phyloP scores from a whole-genome alignment of 2,113 vertebrate genomes.

The Drymodes brunneopygia region DNA sequence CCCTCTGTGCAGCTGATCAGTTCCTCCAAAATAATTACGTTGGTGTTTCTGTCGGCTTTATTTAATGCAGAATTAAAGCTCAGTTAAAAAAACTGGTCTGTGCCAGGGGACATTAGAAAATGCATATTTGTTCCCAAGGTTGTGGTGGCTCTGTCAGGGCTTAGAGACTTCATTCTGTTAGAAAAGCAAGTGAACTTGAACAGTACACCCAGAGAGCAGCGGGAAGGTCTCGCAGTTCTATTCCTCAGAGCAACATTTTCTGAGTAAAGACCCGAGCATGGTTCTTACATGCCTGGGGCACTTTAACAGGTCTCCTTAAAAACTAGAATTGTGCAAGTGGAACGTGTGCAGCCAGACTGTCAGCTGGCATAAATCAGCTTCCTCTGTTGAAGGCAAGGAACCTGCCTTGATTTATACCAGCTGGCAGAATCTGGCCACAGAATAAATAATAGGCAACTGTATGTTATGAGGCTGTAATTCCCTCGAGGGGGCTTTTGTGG shows the following conservation, averaged over 20 bases:
- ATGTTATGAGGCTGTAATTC: constrained; percentile 45
- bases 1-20: neutral
- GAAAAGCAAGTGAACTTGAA: neutral
- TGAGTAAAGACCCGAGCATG: neutral
- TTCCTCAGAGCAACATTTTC: neutral
- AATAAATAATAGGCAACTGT: constrained; percentile 42
- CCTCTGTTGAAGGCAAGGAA: constrained; percentile 29
- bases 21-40: neutral
- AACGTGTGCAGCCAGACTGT: constrained; percentile 4
- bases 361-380: constrained; percentile 63
- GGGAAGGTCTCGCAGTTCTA: neutral
- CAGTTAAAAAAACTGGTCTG: neutral
- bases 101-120: neutral
- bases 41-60: neutral
- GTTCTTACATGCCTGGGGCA: neutral
- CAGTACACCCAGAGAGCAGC: neutral
- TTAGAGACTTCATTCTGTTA: neutral
- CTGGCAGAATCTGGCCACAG: constrained; percentile 30
- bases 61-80: neutral
- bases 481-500: neutral
- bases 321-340: constrained; percentile 40
- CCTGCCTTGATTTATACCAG: constrained; percentile 58
- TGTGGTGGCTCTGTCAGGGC: neutral
- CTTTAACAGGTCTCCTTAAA: constrained; percentile 34
- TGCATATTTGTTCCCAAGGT: neutral